Conservation (phyloP, 2,888 invertebrate species). For the Tetramorium bicarinatum region DNA sequence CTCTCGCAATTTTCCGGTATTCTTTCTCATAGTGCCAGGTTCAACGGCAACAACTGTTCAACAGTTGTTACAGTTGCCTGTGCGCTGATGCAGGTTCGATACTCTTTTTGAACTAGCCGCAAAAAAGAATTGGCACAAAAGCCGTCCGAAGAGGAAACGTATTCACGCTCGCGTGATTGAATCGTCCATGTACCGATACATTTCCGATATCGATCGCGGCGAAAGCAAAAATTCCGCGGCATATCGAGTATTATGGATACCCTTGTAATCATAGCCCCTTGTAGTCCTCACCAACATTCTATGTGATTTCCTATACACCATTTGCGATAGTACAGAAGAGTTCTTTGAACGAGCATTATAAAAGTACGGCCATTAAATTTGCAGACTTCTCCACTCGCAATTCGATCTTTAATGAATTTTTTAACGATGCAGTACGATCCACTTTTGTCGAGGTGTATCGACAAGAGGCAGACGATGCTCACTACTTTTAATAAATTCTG, state of each 20-base stretch:
- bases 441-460: not conserved
- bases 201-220: slow-evolving; percentile 44
- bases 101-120: slow-evolving; percentile 65
- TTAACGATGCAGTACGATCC: slow-evolving; percentile 24
- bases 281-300: slow-evolving; percentile 45
- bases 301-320: slow-evolving; percentile 1
- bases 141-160: slow-evolving; percentile 33
- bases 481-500: slow-evolving; percentile 29
- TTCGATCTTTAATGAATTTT: slow-evolving; percentile 31
- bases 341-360: slow-evolving; percentile 34
- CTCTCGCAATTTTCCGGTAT: slow-evolving; percentile 42
- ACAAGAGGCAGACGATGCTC: not conserved
- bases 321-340: not conserved
- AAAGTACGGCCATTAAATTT: slow-evolving; percentile 22
- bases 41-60: slow-evolving; percentile 68
- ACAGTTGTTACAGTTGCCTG: slow-evolving; percentile 60
- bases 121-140: slow-evolving; percentile 57
- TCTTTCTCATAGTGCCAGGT: slow-evolving; percentile 39
- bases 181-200: slow-evolving; percentile 39
- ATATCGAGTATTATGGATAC: slow-evolving; percentile 64
- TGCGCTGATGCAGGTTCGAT: slow-evolving; percentile 63
- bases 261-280: slow-evolving; percentile 61
- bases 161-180: slow-evolving; percentile 52
- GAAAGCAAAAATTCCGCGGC: slow-evolving; percentile 60
- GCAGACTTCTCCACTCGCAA: slow-evolving; percentile 11